Evolutionary conservation across 2,888 invertebrate genomes (phyloP).

Genomic region (Ophion obscuratus): DNA sequence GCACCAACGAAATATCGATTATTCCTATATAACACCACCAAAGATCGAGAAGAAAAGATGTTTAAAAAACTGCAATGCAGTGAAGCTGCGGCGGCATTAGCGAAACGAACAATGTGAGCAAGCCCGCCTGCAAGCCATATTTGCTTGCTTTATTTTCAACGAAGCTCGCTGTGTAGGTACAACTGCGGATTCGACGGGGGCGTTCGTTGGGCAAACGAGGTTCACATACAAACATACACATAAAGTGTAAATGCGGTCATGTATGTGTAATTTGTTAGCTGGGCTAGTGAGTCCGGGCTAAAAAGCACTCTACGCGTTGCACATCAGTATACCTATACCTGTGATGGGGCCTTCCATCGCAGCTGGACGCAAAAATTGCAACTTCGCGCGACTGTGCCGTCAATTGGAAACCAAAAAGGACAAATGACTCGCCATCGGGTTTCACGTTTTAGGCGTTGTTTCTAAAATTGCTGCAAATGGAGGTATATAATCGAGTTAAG

Average conservation of each 20-base stretch:
- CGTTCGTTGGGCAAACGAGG: conserved; percentile 26
- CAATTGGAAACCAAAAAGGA: not conserved
- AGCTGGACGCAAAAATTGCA: not conserved
- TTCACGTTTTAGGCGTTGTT: not conserved
- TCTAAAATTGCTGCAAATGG: not conserved
- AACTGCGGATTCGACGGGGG: conserved; percentile 31
- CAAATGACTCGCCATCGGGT: not conserved
- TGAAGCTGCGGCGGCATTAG: conserved; percentile 27
- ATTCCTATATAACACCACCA: not conserved
- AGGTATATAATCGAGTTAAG: too few species aligned
- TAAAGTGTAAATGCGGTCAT: conserved; percentile 18
- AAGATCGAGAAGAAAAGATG: not conserved
- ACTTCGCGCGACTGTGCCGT: not conserved
- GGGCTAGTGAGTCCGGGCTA: not conserved
- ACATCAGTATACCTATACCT: not conserved
- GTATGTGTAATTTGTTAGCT: conserved; percentile 27
- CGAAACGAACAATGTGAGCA: not conserved
- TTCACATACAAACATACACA: conserved; percentile 10
- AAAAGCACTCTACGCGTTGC: conserved; percentile 7
- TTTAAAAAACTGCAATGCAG: conserved; percentile 14
- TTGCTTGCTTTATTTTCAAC: conserved; percentile 47
- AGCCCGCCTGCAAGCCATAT: not conserved
- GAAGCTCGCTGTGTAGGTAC: conserved; percentile 19
- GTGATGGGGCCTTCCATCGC: not conserved
- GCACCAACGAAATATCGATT: not conserved